phyloP scores from a whole-genome alignment of 2,113 vertebrate genomes.

The Danionella cerebrum region DNA sequence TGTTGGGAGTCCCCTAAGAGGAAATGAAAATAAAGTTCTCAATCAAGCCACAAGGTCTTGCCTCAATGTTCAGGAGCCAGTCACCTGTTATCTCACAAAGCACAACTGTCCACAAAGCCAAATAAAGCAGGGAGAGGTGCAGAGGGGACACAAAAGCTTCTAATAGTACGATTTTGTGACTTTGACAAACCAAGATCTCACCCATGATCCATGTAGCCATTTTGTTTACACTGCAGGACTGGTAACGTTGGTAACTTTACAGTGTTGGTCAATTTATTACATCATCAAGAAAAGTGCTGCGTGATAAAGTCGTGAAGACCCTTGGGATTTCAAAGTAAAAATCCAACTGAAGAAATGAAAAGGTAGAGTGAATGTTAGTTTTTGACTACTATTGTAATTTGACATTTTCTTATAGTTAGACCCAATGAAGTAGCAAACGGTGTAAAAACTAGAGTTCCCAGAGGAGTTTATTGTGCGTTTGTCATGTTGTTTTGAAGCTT shows the following conservation, averaged over 20 bases:
- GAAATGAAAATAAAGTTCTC: no score
- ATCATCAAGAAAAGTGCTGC: not conserved
- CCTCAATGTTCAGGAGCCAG: not conserved
- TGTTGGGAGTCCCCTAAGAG: no score
- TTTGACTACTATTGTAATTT: conserved; percentile 10
- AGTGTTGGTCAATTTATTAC: not conserved
- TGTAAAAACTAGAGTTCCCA: no score
- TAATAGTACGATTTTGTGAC: no score
- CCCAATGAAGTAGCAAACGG: conserved; percentile 7
- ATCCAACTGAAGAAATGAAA: not conserved
- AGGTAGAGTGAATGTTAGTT: not conserved
- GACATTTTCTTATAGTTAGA: conserved; percentile 1
- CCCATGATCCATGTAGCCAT: not conserved
- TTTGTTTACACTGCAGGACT: not conserved
- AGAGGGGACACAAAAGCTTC: not conserved
- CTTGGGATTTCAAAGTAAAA: not conserved
- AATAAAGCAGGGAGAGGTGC: not conserved
- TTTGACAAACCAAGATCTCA: not conserved
- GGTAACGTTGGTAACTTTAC: not conserved
- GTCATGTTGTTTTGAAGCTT: not conserved
- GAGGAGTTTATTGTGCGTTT: not conserved
- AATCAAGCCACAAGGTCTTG: conserved; percentile 7
- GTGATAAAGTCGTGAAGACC: not conserved
- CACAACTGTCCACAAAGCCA: not conserved
- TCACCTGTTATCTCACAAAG: not conserved